These are phyloP conservation scores for Sinonovacula constricta DNA, from an alignment of 1,140 invertebrate genomes.

Conservation along the genomic window DNA sequence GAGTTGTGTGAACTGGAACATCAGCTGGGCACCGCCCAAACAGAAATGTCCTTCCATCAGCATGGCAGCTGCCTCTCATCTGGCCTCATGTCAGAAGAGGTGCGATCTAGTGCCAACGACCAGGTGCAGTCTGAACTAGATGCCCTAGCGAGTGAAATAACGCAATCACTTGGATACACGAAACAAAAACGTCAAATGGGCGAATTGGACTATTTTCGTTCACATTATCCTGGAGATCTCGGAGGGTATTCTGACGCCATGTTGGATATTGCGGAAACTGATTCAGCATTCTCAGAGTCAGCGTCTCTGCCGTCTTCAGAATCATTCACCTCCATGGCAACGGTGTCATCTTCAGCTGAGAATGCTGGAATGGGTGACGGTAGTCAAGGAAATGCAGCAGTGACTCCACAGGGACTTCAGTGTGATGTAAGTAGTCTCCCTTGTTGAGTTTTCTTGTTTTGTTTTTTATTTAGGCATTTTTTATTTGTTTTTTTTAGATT, in stretches of 20 bases:
- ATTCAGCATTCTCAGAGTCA: constrained; percentile 98
- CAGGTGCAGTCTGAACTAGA: constrained; percentile 71
- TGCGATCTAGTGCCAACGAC: constrained; percentile 57
- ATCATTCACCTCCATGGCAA: constrained; percentile 87
- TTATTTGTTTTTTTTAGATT: too few relatives aligned
- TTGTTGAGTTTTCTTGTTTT: too few relatives aligned
- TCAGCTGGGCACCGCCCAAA: constrained; percentile 74
- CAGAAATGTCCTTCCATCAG: constrained; percentile 59
- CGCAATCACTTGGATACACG: constrained; percentile 62
- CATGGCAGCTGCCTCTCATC: constrained; percentile 18
- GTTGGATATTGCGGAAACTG: constrained; percentile 88
- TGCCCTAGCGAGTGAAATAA: constrained; percentile 72
- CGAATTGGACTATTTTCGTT: constrained; percentile 46
- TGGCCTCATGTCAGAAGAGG: constrained; percentile 48
- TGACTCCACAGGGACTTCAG: constrained; percentile 60
- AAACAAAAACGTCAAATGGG: constrained; percentile 40
- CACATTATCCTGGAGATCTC: constrained; percentile 53
- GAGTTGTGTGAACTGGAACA: constrained; percentile 90
- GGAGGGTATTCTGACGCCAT: constrained; percentile 72
- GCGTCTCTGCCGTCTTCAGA: constrained; percentile 94
- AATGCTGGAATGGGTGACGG: constrained; percentile 65
- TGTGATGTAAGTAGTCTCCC: constrained; percentile 68
- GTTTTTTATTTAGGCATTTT: too few relatives aligned
- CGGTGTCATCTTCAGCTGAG: constrained; percentile 73
- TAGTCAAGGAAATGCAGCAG: constrained; percentile 54